A percentile compares a stretch with the other conserved stretches of the same genome.
Evolutionary conservation across 1,140 invertebrate species (phyloP).

Genomic region (Bathynomus jamesi): DNA sequence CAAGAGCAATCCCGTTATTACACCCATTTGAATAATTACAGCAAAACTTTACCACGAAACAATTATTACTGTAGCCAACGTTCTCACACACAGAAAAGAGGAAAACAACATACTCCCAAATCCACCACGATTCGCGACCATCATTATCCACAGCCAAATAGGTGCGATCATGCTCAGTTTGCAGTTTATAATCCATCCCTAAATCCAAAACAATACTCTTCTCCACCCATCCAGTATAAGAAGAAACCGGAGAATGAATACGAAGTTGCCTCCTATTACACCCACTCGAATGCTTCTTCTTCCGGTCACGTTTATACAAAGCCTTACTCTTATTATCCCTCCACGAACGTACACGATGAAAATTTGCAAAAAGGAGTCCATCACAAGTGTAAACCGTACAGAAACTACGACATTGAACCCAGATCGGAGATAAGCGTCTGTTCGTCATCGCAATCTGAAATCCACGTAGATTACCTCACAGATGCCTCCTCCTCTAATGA

Average conservation of each 20-base stretch:
- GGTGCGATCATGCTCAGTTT: no score
- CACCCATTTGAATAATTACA: neutral
- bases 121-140: slow-evolving; percentile 2
- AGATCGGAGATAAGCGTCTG: neutral
- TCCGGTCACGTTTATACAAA: slow-evolving; percentile 16
- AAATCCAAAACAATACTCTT: no score
- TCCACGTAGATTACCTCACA: neutral
- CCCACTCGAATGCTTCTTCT: slow-evolving; percentile 12
- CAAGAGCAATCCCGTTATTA: neutral
- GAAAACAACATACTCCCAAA: neutral
- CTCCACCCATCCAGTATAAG: no score
- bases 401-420: neutral
- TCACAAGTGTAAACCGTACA: neutral
- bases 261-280: slow-evolving; percentile 13
- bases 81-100: neutral
- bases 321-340: neutral
- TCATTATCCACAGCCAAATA: no score
- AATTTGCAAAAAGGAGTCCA: neutral
- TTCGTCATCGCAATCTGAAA: neutral
- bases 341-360: neutral
- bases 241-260: slow-evolving; percentile 7
- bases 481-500: neutral
- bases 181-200: no score
- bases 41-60: neutral
- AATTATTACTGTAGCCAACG: neutral